Evolutionary conservation across 2,113 vertebrate genomes (phyloP).

Genomic region (Actenoides lindsayi): DNA sequence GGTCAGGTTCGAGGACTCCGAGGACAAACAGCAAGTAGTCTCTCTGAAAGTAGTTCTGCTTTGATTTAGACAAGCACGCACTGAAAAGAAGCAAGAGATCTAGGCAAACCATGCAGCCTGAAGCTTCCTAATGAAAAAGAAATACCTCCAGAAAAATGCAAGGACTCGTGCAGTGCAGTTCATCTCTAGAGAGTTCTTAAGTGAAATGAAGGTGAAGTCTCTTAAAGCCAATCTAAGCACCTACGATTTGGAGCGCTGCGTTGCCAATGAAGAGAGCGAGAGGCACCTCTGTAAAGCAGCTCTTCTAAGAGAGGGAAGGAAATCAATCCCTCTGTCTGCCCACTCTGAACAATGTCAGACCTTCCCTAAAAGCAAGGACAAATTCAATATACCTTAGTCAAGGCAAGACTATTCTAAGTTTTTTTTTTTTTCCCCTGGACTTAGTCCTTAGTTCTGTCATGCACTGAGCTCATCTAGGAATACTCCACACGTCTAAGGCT

Average conservation of each 20-base stretch:
- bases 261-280: too few relatives aligned
- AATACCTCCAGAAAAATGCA: background rate
- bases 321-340: background rate
- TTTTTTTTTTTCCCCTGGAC: background rate
- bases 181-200: background rate
- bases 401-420: background rate
- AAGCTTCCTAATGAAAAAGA: background rate
- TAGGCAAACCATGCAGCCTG: background rate
- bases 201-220: background rate
- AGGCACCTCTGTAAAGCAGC: background rate
- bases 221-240: accelerated
- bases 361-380: background rate
- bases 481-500: background rate
- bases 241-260: background rate
- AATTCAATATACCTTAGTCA: background rate
- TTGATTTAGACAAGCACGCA: background rate
- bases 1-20: background rate
- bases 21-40: background rate
- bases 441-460: background rate
- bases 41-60: background rate
- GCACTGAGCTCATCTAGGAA: background rate
- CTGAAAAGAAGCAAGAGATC: background rate
- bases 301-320: background rate
- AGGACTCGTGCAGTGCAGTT: background rate
- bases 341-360: background rate